These are phyloP conservation scores for Morelia viridis DNA, from an alignment of 2,797 vertebrate species.

Conservation along the genomic window DNA sequence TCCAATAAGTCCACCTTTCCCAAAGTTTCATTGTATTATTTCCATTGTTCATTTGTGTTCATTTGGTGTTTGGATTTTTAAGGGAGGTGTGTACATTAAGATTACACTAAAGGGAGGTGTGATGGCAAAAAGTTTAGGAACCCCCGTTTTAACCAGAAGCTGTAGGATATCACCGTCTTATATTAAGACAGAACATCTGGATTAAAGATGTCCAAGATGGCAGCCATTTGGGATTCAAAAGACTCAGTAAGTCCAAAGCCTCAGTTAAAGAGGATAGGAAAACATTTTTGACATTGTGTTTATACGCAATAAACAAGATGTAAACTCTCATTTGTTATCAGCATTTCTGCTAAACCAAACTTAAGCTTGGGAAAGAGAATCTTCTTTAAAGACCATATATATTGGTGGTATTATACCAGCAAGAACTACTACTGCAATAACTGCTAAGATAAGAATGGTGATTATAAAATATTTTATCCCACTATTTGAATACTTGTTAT, in stretches of 20 bases:
- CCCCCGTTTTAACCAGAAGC: background rate
- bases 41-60: background rate
- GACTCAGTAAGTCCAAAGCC: background rate
- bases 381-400: background rate
- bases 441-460: background rate
- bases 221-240: background rate
- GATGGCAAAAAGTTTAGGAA: background rate
- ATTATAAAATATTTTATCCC: background rate
- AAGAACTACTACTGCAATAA: background rate
- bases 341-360: background rate
- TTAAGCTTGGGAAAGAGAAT: background rate
- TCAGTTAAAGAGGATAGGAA: background rate
- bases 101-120: background rate
- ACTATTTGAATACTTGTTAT: background rate
- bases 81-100: background rate
- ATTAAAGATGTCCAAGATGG: background rate
- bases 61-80: background rate
- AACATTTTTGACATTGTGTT: background rate
- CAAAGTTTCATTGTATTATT: too few species aligned
- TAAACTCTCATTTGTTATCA: background rate
- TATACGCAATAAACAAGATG: background rate
- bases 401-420: background rate
- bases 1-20: too few species aligned
- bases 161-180: background rate
- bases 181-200: background rate